Percentiles rank a stretch among this genome's conserved stretches.
phyloP scores from a whole-genome alignment of 2,113 vertebrate species.

The Nestor notabilis region DNA sequence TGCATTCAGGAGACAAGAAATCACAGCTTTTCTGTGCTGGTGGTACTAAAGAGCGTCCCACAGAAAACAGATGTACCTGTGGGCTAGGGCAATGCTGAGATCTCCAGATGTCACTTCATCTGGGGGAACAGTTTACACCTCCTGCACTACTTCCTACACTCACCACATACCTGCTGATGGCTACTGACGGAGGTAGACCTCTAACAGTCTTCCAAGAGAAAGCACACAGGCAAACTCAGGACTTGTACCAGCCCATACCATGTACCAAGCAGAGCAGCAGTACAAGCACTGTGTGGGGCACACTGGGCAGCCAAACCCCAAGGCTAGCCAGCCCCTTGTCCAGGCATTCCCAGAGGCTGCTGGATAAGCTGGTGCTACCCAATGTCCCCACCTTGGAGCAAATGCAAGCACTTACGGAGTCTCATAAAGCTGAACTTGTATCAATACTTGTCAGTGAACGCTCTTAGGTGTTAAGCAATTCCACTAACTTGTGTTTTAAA shows the following conservation, averaged over 20 bases:
- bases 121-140: background rate
- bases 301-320: background rate
- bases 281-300: background rate
- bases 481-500: background rate
- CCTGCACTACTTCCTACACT: background rate
- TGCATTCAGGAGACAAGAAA: background rate
- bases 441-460: background rate
- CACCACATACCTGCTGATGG: background rate
- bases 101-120: background rate
- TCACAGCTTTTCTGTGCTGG: background rate
- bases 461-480: background rate
- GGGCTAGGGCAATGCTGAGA: background rate
- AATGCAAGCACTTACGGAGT: background rate
- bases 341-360: background rate
- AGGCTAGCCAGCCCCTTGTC: background rate
- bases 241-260: rapidly evolving
- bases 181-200: background rate
- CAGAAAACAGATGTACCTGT: background rate
- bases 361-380: background rate
- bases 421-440: background rate
- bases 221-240: background rate
- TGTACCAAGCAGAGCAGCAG: background rate
- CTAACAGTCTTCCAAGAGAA: background rate
- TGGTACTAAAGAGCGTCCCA: background rate
- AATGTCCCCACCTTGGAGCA: background rate